These are phyloP conservation scores for Rallus limicola DNA, from an alignment of 2,113 vertebrate species.

Conservation along the genomic window DNA sequence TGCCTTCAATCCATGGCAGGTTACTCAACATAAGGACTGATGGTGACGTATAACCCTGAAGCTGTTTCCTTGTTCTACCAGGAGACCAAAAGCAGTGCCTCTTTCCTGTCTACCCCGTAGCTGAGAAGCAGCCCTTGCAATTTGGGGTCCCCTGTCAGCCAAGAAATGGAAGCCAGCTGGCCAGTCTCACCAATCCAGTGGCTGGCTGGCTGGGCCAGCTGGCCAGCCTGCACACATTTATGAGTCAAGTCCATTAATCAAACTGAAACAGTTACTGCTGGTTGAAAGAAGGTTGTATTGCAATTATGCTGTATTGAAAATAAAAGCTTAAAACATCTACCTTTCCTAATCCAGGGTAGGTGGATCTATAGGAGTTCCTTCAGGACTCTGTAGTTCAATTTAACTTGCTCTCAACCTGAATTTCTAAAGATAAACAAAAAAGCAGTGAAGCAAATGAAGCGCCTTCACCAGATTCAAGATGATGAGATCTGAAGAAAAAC, in stretches of 20 bases:
- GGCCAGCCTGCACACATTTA: neutral
- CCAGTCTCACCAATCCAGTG: neutral
- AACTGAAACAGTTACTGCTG: neutral
- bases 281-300: neutral
- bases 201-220: neutral
- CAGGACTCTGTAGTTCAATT: neutral
- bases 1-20: accelerated
- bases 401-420: neutral
- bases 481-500: neutral
- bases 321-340: neutral
- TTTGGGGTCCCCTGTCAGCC: neutral
- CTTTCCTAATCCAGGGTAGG: neutral
- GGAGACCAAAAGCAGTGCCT: neutral
- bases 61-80: neutral
- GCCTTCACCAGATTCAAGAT: neutral
- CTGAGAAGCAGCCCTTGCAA: neutral
- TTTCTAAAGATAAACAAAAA: neutral
- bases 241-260: neutral
- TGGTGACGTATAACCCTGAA: neutral
- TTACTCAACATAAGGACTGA: neutral
- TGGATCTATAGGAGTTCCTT: neutral
- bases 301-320: neutral
- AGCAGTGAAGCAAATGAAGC: neutral
- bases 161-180: conserved; percentile 2
- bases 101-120: neutral